phyloP scores from a whole-genome alignment of 35 echinoderm and acorn worm genomes.

The Lytechinus pictus region DNA sequence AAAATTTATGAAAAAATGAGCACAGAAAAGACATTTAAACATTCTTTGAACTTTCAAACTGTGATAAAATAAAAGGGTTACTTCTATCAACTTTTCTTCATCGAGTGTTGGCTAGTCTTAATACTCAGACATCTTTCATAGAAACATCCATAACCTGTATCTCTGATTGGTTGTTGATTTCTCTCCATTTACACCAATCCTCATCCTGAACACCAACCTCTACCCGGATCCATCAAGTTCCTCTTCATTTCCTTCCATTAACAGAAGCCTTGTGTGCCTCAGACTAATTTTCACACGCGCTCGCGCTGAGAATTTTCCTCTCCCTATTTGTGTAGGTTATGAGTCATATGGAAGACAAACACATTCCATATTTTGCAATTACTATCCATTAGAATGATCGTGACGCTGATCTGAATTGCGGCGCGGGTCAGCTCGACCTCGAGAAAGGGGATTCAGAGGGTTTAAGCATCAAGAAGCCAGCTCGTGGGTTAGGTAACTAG shows the following conservation, averaged over 20 bases:
- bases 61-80: too few species aligned
- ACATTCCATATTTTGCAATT: slow-evolving; percentile 50
- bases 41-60: too few species aligned
- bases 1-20: neutral
- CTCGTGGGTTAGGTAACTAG: neutral
- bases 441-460: neutral
- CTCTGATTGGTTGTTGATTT: neutral
- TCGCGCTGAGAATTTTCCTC: neutral
- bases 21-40: too few species aligned
- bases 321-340: slow-evolving; percentile 35
- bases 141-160: neutral
- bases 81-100: too few species aligned
- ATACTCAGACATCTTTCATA: neutral
- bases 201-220: neutral
- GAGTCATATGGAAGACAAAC: slow-evolving; percentile 40
- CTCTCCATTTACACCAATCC: neutral
- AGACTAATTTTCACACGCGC: slow-evolving; percentile 1
- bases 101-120: neutral
- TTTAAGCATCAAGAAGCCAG: slow-evolving; percentile 10
- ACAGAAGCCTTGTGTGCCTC: neutral
- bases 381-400: slow-evolving; percentile 40
- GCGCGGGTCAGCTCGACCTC: slow-evolving; percentile 13
- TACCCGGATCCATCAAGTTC: neutral
- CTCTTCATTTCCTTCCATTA: neutral
- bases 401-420: slow-evolving; percentile 27